Conservation (phyloP, 2,797 vertebrate species). For the Rhincodon typus region DNA sequence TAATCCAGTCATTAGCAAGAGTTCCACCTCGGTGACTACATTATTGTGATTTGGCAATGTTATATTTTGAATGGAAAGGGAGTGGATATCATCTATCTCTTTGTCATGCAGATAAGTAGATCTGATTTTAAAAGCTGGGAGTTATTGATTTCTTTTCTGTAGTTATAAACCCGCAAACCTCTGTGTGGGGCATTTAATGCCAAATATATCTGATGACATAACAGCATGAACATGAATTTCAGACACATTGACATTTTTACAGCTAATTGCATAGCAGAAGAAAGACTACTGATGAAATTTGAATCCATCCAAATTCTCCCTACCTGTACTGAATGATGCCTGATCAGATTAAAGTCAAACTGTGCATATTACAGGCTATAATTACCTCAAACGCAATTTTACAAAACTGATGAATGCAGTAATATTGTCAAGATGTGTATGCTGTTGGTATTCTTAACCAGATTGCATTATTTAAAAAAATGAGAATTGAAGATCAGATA, state of each 20-base stretch:
- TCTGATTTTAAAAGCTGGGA: neutral
- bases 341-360: neutral
- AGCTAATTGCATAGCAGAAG: neutral
- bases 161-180: neutral
- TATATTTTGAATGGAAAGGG: neutral
- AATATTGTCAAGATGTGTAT: neutral
- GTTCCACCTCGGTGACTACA: neutral
- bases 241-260: neutral
- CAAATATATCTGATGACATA: neutral
- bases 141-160: neutral
- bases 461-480: neutral
- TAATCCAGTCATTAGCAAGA: neutral
- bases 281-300: neutral
- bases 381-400: neutral
- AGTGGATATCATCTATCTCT: neutral
- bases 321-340: neutral
- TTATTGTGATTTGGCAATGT: neutral
- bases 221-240: neutral
- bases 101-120: neutral
- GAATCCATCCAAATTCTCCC: neutral
- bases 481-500: neutral
- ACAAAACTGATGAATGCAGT: neutral
- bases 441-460: neutral
- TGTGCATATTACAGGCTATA: neutral
- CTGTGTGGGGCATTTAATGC: neutral